Evolutionary conservation across 2,888 invertebrate species (phyloP), one percentile per base, ranked within the genome.

Genomic region (Biston stratarius): DNA sequence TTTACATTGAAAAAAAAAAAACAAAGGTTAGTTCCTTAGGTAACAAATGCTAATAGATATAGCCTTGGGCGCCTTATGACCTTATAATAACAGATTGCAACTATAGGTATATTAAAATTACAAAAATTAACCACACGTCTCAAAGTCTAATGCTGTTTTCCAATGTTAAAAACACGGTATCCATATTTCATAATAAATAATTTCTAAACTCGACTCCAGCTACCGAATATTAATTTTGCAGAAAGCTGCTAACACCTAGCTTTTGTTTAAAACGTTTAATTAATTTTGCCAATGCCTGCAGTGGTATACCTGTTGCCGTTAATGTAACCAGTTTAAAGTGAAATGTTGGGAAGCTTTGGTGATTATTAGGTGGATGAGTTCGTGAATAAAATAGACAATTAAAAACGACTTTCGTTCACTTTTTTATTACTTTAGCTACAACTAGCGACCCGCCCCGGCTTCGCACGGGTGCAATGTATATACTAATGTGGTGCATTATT

Each of bases 231-330:
- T 77, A 79, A 77, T 68, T 68, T 68, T 51, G 75, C 72, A 80
- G 63, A 71, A 64, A 68, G 61, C 70, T 69, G 74, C 75, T 74
- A 77, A 64, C 75, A 70, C 73, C 71, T 67, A 67, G 66, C 61
- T 67, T 67, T 66, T 64, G 69, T 68, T 71, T 71, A 73, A 74
- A 79, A 77, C 77, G 73, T 73, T 67, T 74, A 73, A 80, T 79
- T 80, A 80, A 80, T 75, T 79, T 77, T 69, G 53, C 59, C 64
- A 71, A 75, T 71, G 74, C 55, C 57, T 66, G 70, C 67, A 68
- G 45, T 60, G 61, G 61, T 49, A 42, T 66, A 81, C 81, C 80
- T 82, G 81, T 81, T 81, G 78, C 79, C 59, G 72, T 72, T 45
- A 44, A 51, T 55, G 42, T 56, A 55, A 49, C 65, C 60, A 38